Conservation (phyloP, 2,888 invertebrate genomes). For the Pocota personata region DNA sequence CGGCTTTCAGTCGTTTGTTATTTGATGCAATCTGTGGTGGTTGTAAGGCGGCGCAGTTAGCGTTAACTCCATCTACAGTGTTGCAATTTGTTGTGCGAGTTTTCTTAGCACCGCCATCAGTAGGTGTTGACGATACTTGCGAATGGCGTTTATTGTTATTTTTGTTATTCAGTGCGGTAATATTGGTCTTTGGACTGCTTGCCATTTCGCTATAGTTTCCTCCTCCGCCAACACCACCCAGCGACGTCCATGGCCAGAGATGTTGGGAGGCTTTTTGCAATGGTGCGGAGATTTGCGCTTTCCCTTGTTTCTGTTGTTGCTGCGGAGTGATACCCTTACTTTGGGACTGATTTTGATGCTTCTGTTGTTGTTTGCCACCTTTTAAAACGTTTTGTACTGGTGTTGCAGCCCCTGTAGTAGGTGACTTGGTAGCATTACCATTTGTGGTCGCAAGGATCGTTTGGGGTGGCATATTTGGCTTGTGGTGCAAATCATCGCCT, state of each 20-base stretch:
- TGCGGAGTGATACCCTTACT: slow-evolving; percentile 72
- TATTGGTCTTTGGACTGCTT: slow-evolving; percentile 55
- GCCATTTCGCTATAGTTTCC: slow-evolving; percentile 58
- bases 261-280: slow-evolving; percentile 51
- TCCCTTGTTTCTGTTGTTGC: slow-evolving; percentile 65
- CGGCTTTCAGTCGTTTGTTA: slow-evolving; percentile 81
- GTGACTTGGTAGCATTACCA: slow-evolving; percentile 76
- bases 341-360: slow-evolving; percentile 79
- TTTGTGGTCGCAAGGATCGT: slow-evolving; percentile 77
- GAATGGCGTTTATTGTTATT: slow-evolving; percentile 73
- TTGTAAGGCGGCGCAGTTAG: slow-evolving; percentile 39
- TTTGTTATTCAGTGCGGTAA: slow-evolving; percentile 46
- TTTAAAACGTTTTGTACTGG: slow-evolving; percentile 57
- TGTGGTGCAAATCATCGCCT: slow-evolving; percentile 83
- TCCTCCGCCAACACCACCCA: slow-evolving; percentile 29
- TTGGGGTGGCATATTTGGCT: slow-evolving; percentile 81
- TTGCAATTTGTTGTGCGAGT: slow-evolving; percentile 75
- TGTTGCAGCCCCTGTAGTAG: slow-evolving; percentile 72
- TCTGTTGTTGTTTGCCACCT: slow-evolving; percentile 67
- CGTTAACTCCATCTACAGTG: slow-evolving; percentile 20
- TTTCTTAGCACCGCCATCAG: slow-evolving; percentile 78
- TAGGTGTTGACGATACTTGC: slow-evolving; percentile 72
- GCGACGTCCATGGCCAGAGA: slow-evolving; percentile 67
- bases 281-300: slow-evolving; percentile 34
- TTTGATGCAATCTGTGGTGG: slow-evolving; percentile 42